Conservation (phyloP, 1,140 invertebrate genomes). For the Ceratina australensis region DNA sequence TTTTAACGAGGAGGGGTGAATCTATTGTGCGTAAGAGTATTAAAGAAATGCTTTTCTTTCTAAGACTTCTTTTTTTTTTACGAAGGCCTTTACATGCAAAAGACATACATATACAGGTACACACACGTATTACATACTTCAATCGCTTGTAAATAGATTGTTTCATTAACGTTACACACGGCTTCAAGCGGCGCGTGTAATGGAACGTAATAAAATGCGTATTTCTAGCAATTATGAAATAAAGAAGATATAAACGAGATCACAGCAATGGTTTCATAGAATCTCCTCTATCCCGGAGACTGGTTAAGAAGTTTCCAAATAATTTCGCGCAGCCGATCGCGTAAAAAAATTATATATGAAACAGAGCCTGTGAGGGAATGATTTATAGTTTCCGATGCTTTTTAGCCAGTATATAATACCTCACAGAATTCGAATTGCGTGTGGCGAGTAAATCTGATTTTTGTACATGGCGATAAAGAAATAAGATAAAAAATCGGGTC, state of each 20-base stretch:
- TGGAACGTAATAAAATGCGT: constrained; percentile 13
- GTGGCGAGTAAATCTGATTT: no score
- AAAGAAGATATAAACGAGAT: constrained; percentile 28
- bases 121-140: constrained; percentile 18
- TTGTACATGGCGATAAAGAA: not conserved
- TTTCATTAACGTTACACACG: constrained; percentile 26
- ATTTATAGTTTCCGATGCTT: not conserved
- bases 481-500: not conserved
- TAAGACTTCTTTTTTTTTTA: constrained; percentile 9
- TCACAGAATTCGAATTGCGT: no score
- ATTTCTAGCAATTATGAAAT: constrained; percentile 35
- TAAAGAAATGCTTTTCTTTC: not conserved
- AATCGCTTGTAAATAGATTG: constrained; percentile 48
- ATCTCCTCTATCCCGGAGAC: not conserved
- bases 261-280: not conserved
- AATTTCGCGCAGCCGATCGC: not conserved
- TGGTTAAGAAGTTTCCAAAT: not conserved
- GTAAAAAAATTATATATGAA: not conserved
- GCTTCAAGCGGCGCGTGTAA: constrained; percentile 23
- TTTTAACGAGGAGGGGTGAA: not conserved
- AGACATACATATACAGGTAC: no score
- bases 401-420: no score
- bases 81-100: constrained; percentile 15
- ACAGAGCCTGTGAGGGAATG: not conserved
- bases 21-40: constrained; percentile 24